Percentiles rank a stretch among this genome's conserved stretches.
These are phyloP conservation scores for Trachelus stipa DNA, from an alignment of 2,888 invertebrate species.

Conservation along the genomic window DNA sequence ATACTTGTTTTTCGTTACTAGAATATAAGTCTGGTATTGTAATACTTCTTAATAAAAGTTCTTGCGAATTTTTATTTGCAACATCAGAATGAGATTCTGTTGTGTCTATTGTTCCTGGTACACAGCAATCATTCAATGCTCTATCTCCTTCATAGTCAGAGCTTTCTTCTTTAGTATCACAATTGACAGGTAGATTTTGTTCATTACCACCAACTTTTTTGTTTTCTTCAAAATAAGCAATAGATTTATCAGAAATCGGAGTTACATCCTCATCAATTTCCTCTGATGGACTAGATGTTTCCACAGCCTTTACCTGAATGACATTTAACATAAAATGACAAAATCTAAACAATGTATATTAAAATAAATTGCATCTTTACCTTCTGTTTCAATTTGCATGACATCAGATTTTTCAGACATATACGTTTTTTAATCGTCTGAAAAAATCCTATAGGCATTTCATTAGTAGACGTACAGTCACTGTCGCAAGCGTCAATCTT, in stretches of 20 bases:
- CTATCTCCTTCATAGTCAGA: background rate
- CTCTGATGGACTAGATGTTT: conserved; percentile 15
- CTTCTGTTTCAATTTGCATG: conserved; percentile 45
- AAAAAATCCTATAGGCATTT: conserved; percentile 40
- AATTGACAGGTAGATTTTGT: background rate
- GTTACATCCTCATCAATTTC: conserved; percentile 10
- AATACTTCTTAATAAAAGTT: background rate
- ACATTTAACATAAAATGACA: background rate
- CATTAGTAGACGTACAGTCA: conserved; percentile 26
- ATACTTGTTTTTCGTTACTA: background rate
- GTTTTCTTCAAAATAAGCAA: conserved; percentile 12
- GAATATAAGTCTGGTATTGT: background rate
- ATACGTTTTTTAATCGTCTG: conserved; percentile 46
- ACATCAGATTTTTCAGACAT: conserved; percentile 38
- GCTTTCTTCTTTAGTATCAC: background rate
- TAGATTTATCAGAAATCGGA: conserved; percentile 4
- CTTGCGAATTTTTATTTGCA: background rate
- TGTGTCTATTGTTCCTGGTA: background rate
- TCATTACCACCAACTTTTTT: background rate
- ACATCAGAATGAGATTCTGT: background rate
- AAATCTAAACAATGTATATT: background rate
- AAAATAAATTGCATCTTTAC: conserved; percentile 30
- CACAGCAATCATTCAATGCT: background rate
- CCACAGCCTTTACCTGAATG: conserved; percentile 30
- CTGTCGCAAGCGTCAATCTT: conserved; percentile 24